Evolutionary conservation across 2,797 vertebrate genomes (phyloP), one percentile per base, ranked within the genome.

Genomic region (Staurois parvus): DNA sequence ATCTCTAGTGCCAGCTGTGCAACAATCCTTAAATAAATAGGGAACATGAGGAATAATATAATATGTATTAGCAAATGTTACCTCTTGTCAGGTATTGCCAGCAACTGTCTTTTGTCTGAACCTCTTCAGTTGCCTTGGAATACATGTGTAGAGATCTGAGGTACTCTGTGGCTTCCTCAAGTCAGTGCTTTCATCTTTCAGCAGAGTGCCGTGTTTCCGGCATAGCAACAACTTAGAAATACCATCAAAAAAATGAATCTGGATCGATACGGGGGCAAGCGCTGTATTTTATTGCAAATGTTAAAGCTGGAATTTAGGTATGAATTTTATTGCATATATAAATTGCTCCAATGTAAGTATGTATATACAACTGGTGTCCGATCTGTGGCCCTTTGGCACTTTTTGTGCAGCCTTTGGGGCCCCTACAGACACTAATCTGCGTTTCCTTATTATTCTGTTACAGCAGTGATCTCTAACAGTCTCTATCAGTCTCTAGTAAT

Each of bases 31-130:
- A 66, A 66, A 66, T 28, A 66, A 66, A 66, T 66, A 66, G 10
- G 64, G 26, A 66, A 28, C 64, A 66, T 13, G 64, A 66, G 28
- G 64, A 26, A 29, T 29, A 12, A 11, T 66, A 29, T 26, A 66
- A 12, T 66, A 66, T 66, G 64, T 66, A 66, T 66, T 12, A 66
- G 15, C 64, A 66, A 28, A 66, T 66, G 64, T 66, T 66, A 66
- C 64, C 28, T 66, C 13, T 26, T 66, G 64, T 66, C 26, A 66
- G 64, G 64, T 66, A 66, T 66, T 66, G 64, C n/a, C 64, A 66
- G 26, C n/a, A 66, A 66, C 26, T 66, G n/a, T 66, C 64, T 28
- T 37, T 26, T 29, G 28, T 66, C 64, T 66, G n/a, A 26, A 66
- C 64, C 28, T 66, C 64, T 66, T 66, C 26, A 4, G 26, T 66